Base-by-base conservation (phyloP, 2,888 invertebrate genomes). In the Thymelicus lineola region DNA sequence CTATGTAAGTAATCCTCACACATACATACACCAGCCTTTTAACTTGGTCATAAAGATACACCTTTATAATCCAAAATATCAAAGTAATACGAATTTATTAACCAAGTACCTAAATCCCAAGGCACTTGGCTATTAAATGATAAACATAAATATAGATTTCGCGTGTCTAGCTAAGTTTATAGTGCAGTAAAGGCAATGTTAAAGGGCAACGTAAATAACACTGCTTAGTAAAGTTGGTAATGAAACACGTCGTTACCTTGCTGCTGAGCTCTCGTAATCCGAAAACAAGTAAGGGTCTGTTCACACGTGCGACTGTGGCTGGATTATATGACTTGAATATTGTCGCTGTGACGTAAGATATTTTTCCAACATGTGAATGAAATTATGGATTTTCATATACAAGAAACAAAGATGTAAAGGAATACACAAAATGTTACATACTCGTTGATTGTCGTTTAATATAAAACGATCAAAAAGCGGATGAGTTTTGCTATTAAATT, bases 171-270 rank as follows among this genome's bases (percentile, higher is more conserved):
- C 48, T 48, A 63, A 63, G n/a, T 63, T 69, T 63, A 69, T 69
- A 69, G 68, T 57, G 15, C 17, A 59, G 10, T 69, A 63, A 69
- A 69, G 36, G 36, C 36, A 20, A 63, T 68, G 62, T 62, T 62
- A 68, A 38, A 87, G 85, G 85, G 87, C 89, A 75, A 77, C 80
- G 80, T 86, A 86, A 88, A 87, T 89, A 85, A 85, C 73, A 84
- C 80, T 80, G 86, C 83, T 86, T 81, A 84, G 87, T 86, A 84
- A 85, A 83, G 84, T 86, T 81, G 84, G 87, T 86, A 85, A 86
- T 83, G 84, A 86, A 86, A 83, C 79, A 86, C 86, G 80, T 86
- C 85, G 84, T 88, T 86, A 86, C 84, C 84, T 80, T 83, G 82
- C 81, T 81, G 80, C 80, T 85, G 79, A 77, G 73, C 71, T 79